Conservation (phyloP, 2,113 vertebrate genomes). For the Pseudorectes ferrugineus region DNA sequence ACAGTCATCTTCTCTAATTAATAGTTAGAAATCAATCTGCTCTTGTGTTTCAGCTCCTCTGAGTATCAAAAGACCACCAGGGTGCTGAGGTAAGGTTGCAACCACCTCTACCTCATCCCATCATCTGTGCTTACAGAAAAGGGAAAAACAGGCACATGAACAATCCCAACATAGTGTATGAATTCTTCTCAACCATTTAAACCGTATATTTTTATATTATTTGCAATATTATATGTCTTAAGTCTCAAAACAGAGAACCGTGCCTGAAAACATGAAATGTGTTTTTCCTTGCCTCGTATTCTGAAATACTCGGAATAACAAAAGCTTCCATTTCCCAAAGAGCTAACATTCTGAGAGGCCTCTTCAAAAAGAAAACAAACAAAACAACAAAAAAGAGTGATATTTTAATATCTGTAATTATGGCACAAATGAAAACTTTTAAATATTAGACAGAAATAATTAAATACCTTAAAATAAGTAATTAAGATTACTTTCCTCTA, state of each 20-base stretch:
- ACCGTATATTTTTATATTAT: not conserved
- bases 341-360: not conserved
- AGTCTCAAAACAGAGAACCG: not conserved
- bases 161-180: not conserved
- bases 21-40: not conserved
- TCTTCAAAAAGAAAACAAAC: not conserved
- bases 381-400: not conserved
- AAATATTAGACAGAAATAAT: not conserved
- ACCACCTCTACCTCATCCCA: not conserved
- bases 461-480: not conserved
- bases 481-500: not conserved
- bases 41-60: not conserved
- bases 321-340: not conserved
- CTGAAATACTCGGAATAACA: not conserved
- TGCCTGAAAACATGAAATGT: not conserved
- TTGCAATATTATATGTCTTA: not conserved
- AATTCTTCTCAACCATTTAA: not conserved
- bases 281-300: not conserved
- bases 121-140: not conserved
- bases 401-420: not conserved
- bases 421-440: not conserved
- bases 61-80: not conserved
- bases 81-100: not conserved
- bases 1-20: not conserved
- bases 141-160: not conserved